Percentiles rank a stretch among this genome's conserved stretches.
Conservation (phyloP, 2,797 vertebrate genomes). For the Cuniculus paca region DNA sequence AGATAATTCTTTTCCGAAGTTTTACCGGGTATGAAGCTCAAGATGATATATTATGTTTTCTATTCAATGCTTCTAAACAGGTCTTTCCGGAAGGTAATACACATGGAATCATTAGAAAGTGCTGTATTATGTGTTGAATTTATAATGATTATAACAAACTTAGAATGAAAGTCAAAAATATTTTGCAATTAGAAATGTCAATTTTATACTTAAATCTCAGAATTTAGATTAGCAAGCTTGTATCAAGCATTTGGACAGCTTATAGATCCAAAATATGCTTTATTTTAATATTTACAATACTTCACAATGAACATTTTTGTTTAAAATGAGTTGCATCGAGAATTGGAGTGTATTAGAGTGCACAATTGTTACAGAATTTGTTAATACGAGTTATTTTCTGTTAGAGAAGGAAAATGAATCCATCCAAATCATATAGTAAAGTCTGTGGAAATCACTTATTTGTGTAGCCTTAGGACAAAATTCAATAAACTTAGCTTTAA, state of each 20-base stretch:
- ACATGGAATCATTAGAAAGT: background rate
- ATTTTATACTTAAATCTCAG: background rate
- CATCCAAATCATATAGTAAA: background rate
- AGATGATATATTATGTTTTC: background rate
- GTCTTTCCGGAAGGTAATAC: background rate
- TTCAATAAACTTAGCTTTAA: background rate
- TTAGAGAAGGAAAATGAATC: background rate
- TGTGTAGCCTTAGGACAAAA: background rate
- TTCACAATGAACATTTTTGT: background rate
- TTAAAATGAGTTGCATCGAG: background rate
- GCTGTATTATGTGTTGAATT: background rate
- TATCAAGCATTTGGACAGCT: background rate
- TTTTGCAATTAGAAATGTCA: background rate
- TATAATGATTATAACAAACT: background rate
- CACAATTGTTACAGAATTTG: background rate
- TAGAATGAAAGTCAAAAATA: background rate
- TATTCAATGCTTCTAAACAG: background rate
- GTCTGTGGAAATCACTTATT: background rate
- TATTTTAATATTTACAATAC: background rate
- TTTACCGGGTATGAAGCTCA: background rate
- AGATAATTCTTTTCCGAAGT: background rate
- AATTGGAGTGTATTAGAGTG: background rate
- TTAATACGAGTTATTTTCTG: background rate
- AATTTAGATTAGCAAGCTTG: background rate
- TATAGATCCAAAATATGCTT: background rate